Base-by-base conservation (phyloP, 2,113 vertebrate genomes). In the Candoia aspera region DNA sequence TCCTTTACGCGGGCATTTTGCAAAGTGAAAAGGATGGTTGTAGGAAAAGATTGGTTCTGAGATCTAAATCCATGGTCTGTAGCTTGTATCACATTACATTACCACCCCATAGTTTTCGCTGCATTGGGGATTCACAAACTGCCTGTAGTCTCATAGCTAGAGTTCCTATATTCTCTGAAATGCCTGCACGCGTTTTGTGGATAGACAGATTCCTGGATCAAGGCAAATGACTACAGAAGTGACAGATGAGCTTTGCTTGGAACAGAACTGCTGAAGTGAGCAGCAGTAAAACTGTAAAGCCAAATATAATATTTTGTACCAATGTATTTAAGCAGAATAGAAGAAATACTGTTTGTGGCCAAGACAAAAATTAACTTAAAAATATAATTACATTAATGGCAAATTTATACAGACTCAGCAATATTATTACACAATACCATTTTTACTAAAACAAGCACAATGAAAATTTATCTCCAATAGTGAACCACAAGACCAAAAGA, bases 291-390 rank as follows among this genome's bases (percentile, higher is more conserved):
- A 73, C 37, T 88, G 23, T 17, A 93, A 91, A 29, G 87, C 59
- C 46, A 83, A 93, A 93, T 64, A 19, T 64, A 90, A 93, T 85
- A 62, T 58, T 37, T 88, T 88, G 79, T 83, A 17, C 37, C 92
- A 91, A 94, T 95, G 94, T 59, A 95, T 90, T 93, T 89, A 53
- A 53, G 92, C 12, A 1, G 15, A 85, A 42, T 84, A 55, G 86
- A 89, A 57, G 57, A 53, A 83, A 21, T 12, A n/a, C 73, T 79
- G 73, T 79, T 79, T 21, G n/a, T 59, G 93, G 29, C 26, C 86
- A 68, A 46, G 92, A 87, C 84, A 73, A 94, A 86, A 49, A 68
- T 12, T 85, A 93, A 29, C 37, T 93, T 94, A 95, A 85, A 42
- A 42, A 55, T 87, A 2, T 3, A 17, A 89, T 24, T 83, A 1